These are phyloP conservation scores for Brachionus plicatilis DNA, from an alignment of 1,140 invertebrate genomes.

Conservation along the genomic window DNA sequence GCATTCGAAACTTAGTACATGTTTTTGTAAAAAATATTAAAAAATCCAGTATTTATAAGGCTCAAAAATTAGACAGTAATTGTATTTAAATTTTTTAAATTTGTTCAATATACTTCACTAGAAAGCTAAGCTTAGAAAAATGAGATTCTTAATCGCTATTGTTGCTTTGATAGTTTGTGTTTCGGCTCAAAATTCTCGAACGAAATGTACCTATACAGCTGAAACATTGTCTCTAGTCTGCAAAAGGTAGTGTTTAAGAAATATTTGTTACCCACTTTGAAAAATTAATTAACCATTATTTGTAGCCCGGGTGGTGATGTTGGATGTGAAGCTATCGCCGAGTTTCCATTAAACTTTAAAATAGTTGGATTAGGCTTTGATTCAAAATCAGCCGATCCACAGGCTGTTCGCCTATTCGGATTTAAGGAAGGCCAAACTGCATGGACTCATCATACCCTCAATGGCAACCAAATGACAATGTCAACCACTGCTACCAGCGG, in stretches of 20 bases:
- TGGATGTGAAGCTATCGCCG: neutral
- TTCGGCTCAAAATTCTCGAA: conserved; percentile 9
- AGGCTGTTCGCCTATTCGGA: neutral
- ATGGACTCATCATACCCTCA: conserved; percentile 9
- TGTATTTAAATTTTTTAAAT: neutral
- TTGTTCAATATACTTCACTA: neutral
- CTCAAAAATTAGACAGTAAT: neutral
- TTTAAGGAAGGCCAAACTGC: neutral
- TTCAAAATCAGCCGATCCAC: neutral
- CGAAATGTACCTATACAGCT: conserved; percentile 34
- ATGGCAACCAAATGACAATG: neutral
- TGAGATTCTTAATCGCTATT: conserved; percentile 38
- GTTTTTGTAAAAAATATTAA: neutral
- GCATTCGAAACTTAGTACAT: neutral
- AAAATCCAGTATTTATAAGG: neutral
- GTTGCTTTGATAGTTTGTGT: conserved; percentile 17
- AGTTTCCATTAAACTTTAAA: conserved; percentile 11
- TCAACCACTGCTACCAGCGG: neutral
- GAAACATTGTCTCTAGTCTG: neutral
- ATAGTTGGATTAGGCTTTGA: conserved; percentile 29
- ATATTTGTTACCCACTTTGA: no score
- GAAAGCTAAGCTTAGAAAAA: conserved; percentile 24
- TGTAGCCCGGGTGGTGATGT: neutral
- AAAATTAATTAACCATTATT: neutral
- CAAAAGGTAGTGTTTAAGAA: neutral